Conservation (phyloP, 2,113 vertebrate species). For the Lagenorhynchus albirostris region DNA sequence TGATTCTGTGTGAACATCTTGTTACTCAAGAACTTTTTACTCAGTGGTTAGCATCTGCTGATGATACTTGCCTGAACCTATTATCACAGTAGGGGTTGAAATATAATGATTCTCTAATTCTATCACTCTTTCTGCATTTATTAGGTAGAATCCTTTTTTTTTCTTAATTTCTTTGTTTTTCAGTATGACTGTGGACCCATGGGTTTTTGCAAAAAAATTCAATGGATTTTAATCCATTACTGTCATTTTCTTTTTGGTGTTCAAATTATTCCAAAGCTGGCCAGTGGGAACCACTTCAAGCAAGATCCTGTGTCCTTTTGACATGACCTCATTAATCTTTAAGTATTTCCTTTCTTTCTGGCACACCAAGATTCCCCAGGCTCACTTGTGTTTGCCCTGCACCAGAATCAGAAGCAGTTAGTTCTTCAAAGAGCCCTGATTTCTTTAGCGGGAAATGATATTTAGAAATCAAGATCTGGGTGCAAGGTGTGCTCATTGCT, state of each 20-base stretch:
- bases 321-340: constrained; percentile 49
- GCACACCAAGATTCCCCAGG: background rate
- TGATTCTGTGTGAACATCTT: background rate
- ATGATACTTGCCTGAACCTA: background rate
- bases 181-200: background rate
- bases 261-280: constrained; percentile 27
- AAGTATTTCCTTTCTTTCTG: constrained; percentile 43
- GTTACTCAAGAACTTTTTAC: background rate
- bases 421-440: background rate
- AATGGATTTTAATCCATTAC: constrained; percentile 47
- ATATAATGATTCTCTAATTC: background rate
- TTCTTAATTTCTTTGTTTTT: background rate
- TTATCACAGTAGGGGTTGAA: background rate
- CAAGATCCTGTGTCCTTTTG: constrained; percentile 30
- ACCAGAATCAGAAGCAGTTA: background rate
- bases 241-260: constrained; percentile 55
- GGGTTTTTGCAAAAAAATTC: background rate
- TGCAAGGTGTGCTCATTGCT: background rate
- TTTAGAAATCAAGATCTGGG: background rate
- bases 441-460: background rate
- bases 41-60: background rate
- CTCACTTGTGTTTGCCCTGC: background rate
- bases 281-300: background rate
- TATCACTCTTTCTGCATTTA: background rate
- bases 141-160: background rate